A percentile compares a stretch with the other conserved stretches of the same genome.
phyloP scores from a whole-genome alignment of 2,797 vertebrate species.

The Myripristis murdjan region DNA sequence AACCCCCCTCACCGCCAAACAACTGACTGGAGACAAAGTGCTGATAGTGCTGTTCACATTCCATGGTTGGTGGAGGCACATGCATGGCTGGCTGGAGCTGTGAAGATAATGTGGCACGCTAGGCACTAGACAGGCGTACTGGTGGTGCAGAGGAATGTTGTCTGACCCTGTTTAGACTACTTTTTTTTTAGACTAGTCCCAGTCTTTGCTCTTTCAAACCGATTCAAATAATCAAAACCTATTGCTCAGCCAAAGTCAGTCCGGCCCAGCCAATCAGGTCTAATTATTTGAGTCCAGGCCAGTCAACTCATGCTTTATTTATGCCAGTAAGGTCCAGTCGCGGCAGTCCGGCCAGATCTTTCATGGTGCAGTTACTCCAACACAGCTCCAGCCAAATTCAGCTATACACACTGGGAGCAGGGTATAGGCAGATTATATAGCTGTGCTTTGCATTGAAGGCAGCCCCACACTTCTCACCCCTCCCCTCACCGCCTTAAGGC shows the following conservation, averaged over 20 bases:
- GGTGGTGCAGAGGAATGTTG: constrained; percentile 76
- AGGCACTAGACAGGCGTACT: constrained; percentile 65
- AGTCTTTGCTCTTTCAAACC: constrained; percentile 38
- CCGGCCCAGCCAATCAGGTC: constrained; percentile 8
- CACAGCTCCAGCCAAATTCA: constrained; percentile 5
- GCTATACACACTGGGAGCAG: constrained; percentile 25
- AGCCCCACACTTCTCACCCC: constrained; percentile 41
- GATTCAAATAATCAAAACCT: constrained; percentile 39
- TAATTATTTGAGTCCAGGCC: neutral
- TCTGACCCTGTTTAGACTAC: constrained; percentile 61
- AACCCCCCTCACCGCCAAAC: constrained; percentile 48
- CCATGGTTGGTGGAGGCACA: constrained; percentile 62
- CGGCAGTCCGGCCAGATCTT: too few relatives aligned
- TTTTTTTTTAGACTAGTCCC: constrained; percentile 26
- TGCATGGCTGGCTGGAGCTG: constrained; percentile 78
- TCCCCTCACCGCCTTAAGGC: constrained; percentile 43
- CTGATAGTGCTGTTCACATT: constrained; percentile 79
- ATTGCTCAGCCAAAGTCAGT: constrained; percentile 22
- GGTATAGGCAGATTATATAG: constrained; percentile 46
- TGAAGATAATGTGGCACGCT: constrained; percentile 77
- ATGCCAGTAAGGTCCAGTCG: too few relatives aligned
- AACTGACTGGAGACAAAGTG: constrained; percentile 71
- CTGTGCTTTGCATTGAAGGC: constrained; percentile 51
- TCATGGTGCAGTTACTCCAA: too few relatives aligned
- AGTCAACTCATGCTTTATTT: too few relatives aligned